These are phyloP conservation scores for Caenorhabditis zanzibari DNA, from an alignment of 2,888 invertebrate species.

Conservation along the genomic window DNA sequence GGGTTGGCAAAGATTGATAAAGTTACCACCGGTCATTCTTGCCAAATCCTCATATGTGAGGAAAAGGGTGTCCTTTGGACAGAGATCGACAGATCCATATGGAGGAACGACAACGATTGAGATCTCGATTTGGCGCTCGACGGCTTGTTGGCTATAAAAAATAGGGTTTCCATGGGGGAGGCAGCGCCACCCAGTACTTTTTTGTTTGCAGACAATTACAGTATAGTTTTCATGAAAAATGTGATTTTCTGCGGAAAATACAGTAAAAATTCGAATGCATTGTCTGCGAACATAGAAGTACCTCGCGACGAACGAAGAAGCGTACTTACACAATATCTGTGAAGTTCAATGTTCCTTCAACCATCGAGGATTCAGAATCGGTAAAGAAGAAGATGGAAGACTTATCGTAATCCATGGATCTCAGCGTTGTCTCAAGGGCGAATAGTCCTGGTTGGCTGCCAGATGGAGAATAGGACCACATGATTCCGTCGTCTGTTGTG, in stretches of 20 bases:
- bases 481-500: conserved; percentile 50
- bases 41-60: conserved; percentile 58
- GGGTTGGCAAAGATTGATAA: conserved; percentile 65
- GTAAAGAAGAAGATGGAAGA: conserved; percentile 71
- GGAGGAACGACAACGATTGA: conserved; percentile 67
- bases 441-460: conserved; percentile 59
- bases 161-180: too few relatives aligned
- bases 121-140: conserved; percentile 67
- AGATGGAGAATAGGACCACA: conserved; percentile 59
- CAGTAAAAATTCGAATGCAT: too few relatives aligned
- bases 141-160: conserved; percentile 47
- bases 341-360: conserved; percentile 35
- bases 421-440: conserved; percentile 62
- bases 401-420: conserved; percentile 67
- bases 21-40: conserved; percentile 67
- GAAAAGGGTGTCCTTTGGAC: conserved; percentile 30
- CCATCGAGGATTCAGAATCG: conserved; percentile 42
- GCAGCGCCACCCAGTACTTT: too few relatives aligned
- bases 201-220: too few relatives aligned
- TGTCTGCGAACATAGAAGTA: too few relatives aligned
- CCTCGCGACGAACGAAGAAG: too few relatives aligned
- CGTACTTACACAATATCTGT: conserved; percentile 65
- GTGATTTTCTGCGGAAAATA: too few relatives aligned
- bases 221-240: too few relatives aligned
- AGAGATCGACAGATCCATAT: conserved; percentile 56